These are phyloP conservation scores for Symphodus melops DNA, from an alignment of 2,113 vertebrate genomes.

Conservation along the genomic window DNA sequence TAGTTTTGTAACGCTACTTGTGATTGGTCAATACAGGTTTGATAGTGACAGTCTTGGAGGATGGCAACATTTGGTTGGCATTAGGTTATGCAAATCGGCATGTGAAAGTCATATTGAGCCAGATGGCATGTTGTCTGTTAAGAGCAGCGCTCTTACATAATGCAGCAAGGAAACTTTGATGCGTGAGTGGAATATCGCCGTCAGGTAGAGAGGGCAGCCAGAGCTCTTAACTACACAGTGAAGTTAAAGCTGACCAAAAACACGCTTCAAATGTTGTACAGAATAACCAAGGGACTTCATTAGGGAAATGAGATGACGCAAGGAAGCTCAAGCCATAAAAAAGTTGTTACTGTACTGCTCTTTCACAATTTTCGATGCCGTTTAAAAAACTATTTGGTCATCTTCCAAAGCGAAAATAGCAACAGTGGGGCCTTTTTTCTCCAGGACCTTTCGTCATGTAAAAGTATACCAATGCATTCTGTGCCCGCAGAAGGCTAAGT, in stretches of 20 bases:
- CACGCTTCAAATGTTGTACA: not conserved
- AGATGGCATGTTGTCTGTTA: constrained; percentile 33
- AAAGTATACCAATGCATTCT: constrained; percentile 35
- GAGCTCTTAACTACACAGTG: constrained; percentile 3
- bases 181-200: constrained; percentile 31
- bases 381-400: constrained; percentile 21
- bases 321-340: not conserved
- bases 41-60: not conserved
- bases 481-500: constrained; percentile 32
- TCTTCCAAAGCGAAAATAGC: constrained; percentile 37
- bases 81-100: constrained; percentile 12
- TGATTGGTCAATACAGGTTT: not conserved
- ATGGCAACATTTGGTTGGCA: constrained; percentile 5
- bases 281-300: not conserved
- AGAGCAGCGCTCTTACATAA: constrained; percentile 35
- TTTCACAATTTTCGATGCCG: constrained; percentile 22
- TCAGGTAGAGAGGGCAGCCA: constrained; percentile 19
- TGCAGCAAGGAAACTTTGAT: constrained; percentile 18
- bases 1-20: too few relatives aligned
- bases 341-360: constrained; percentile 17
- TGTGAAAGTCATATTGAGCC: constrained; percentile 21
- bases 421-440: constrained; percentile 13
- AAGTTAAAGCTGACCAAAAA: constrained; percentile 19
- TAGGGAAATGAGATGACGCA: constrained; percentile 20
- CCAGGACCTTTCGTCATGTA: constrained; percentile 40